These are phyloP conservation scores for Saccopteryx bilineata DNA, from an alignment of 2,113 vertebrate species.

Conservation along the genomic window DNA sequence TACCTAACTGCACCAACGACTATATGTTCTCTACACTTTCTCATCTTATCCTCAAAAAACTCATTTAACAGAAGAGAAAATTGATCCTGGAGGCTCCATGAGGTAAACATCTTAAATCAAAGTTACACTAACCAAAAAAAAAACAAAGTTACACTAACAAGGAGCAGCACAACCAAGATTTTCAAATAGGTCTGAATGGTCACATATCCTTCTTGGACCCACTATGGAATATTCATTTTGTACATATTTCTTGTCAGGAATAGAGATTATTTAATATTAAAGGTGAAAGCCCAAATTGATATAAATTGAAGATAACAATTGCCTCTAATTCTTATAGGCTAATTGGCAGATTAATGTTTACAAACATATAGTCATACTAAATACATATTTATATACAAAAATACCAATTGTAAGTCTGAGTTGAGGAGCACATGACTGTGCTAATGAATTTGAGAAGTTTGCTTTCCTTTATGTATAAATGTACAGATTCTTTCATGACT, in stretches of 20 bases:
- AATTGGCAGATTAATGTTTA: background rate
- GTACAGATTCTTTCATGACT: background rate
- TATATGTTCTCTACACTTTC: background rate
- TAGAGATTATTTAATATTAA: background rate
- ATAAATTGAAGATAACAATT: background rate
- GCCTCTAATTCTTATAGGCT: background rate
- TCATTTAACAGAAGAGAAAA: background rate
- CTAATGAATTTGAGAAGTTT: background rate
- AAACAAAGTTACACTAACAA: background rate
- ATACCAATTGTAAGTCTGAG: background rate
- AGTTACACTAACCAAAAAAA: background rate
- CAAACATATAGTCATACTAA: background rate
- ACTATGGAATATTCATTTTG: background rate
- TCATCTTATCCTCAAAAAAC: conserved; percentile 22
- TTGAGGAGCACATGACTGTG: background rate
- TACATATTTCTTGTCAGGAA: background rate
- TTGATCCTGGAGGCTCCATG: background rate
- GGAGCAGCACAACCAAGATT: background rate
- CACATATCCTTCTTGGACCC: conserved; percentile 9
- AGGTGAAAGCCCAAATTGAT: background rate
- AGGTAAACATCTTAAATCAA: background rate
- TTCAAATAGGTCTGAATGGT: background rate
- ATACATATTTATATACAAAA: background rate
- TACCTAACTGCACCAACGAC: background rate
- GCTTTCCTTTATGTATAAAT: background rate